These are phyloP conservation scores for Lysiphlebus fabarum DNA, from an alignment of 1,140 invertebrate species.

Conservation along the genomic window DNA sequence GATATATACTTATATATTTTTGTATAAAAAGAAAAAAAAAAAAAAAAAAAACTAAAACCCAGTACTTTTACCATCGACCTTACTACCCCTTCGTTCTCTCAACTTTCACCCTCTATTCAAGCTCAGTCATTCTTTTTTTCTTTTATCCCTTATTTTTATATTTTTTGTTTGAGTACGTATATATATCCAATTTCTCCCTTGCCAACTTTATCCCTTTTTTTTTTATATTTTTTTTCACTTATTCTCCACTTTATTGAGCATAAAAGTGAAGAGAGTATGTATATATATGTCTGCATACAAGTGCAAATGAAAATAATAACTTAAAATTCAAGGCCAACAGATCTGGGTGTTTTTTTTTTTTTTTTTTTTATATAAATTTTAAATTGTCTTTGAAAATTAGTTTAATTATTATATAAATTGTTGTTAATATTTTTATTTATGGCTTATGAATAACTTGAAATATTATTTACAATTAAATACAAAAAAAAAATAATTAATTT, in stretches of 20 bases:
- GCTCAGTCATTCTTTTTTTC: slow-evolving; percentile 5
- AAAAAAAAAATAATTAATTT: too few relatives aligned
- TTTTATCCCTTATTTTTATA: slow-evolving; percentile 5
- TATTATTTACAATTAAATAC: too few relatives aligned
- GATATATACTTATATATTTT: too few relatives aligned
- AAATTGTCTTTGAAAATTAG: too few relatives aligned
- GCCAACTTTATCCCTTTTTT: slow-evolving; percentile 31
- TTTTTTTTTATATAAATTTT: neutral
- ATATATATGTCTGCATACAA: slow-evolving; percentile 16
- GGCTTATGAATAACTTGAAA: too few relatives aligned
- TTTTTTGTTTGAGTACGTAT: neutral
- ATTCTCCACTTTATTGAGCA: slow-evolving; percentile 5
- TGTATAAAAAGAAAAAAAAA: too few relatives aligned
- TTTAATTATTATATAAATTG: too few relatives aligned
- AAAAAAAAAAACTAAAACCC: too few relatives aligned
- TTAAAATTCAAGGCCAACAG: too few relatives aligned
- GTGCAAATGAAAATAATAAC: slow-evolving; percentile 5
- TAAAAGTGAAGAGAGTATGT: slow-evolving; percentile 21
- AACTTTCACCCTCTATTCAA: slow-evolving; percentile 19
- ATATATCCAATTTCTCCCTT: slow-evolving; percentile 5
- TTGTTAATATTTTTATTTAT: too few relatives aligned
- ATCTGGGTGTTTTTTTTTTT: neutral
- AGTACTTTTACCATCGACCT: slow-evolving; percentile 18
- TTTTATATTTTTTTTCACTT: slow-evolving; percentile 15
- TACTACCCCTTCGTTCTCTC: slow-evolving; percentile 21